Base-by-base conservation (phyloP, 2,888 invertebrate species). In the Agonopterix alstromeriana region DNA sequence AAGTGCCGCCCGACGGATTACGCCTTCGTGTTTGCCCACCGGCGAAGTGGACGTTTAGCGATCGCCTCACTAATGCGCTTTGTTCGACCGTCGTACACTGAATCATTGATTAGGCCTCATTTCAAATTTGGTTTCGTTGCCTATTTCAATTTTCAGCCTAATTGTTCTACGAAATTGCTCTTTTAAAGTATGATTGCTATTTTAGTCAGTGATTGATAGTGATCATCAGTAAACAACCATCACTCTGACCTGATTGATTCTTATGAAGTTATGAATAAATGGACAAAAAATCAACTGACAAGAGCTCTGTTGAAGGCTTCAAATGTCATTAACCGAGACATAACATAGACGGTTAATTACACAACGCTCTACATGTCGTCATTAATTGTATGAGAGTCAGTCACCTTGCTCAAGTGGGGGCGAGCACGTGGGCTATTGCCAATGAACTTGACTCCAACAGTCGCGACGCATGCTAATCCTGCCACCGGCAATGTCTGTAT, bases 1-100 rank as follows among this genome's bases (percentile, higher is more conserved):
- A 83, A 86, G 88, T 87, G 87, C 82, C 74, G 78, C 69, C 75
- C 74, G 72, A 71, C 76, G 80, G 87, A 87, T 86, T 86, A 85
- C 76, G 82, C 77, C 76, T 83, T 79, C 74, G 67, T 77, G 78
- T 77, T 81, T 75, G 68, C 78, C 68, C 74, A 70, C 74, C 72
- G 72, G 58, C 73, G 67, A 77, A 81, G 79, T 82, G 84, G 79
- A 80, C 80, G 77, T 74, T 79, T 75, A 79, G 73, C 70, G 70
- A 80, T 76, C 76, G 72, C 68, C 66, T 73, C 71, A 64, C 74
- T 82, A 79, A 82, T 82, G 73, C 77, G 67, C 77, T 80, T 73
- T 77, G 73, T 76, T 72, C 74, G 67, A 73, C 73, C 73, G 75
- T 80, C 76, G 72, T 74, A 76, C 66, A 63, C 67, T 76, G 74